These are phyloP conservation scores for Campylomormyrus numenius DNA, from an alignment of 2,113 vertebrate genomes.

Conservation along the genomic window DNA sequence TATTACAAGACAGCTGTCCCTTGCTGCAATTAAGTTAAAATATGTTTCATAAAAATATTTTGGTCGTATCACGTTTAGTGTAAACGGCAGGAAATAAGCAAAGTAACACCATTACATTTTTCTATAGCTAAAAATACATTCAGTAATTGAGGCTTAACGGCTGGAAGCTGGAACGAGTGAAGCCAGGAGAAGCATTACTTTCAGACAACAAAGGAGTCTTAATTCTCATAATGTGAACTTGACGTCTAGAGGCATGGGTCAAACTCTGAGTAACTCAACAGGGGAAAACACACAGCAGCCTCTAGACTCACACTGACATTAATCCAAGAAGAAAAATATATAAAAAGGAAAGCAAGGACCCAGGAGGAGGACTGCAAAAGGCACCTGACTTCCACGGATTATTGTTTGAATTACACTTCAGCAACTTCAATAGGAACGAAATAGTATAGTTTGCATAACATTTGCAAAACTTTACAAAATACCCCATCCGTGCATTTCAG, in stretches of 20 bases:
- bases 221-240: not conserved
- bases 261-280: not conserved
- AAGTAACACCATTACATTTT: not conserved
- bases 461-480: not conserved
- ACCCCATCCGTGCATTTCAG: not conserved
- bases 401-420: not conserved
- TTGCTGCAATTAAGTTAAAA: not conserved
- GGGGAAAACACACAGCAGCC: not conserved
- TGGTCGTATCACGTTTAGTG: not conserved
- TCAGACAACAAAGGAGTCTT: not conserved
- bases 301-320: not conserved
- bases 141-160: not conserved
- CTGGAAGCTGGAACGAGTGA: not conserved
- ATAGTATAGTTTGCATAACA: not conserved
- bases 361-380: not conserved
- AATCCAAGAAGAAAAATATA: not conserved
- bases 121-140: not conserved
- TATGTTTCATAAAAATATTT: not conserved
- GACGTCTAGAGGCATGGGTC: not conserved
- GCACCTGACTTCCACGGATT: not conserved
- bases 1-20: not conserved
- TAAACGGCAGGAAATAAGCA: not conserved
- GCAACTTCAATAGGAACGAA: not conserved
- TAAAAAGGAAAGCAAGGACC: not conserved
- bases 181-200: not conserved